These are phyloP conservation scores for Gobionotothen gibberifrons DNA, from an alignment of 2,797 vertebrate species.

Conservation along the genomic window DNA sequence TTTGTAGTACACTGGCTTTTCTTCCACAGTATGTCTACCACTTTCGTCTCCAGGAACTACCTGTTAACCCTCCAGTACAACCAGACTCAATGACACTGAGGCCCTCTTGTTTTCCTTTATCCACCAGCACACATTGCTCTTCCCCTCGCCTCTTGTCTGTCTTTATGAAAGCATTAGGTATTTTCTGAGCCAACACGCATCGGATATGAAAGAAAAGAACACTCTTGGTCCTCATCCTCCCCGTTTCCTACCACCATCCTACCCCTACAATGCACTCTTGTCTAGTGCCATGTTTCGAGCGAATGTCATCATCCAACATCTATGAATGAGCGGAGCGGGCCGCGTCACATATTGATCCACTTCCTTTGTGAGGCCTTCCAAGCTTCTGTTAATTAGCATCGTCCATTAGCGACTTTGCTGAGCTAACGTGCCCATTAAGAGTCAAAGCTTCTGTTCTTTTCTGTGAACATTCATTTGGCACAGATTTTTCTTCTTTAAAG, in stretches of 20 bases:
- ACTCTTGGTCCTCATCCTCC: constrained; percentile 66
- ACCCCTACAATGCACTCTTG: constrained; percentile 71
- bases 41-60: constrained; percentile 41
- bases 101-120: constrained; percentile 65
- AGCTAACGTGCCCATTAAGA: constrained; percentile 86
- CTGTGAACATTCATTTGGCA: constrained; percentile 82
- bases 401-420: constrained; percentile 87
- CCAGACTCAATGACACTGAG: constrained; percentile 55
- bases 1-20: neutral
- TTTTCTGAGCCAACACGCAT: constrained; percentile 70
- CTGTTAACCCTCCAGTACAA: constrained; percentile 63
- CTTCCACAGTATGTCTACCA: constrained; percentile 43
- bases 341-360: constrained; percentile 83
- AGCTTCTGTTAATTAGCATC: constrained; percentile 86
- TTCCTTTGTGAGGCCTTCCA: constrained; percentile 82
- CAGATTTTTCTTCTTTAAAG: constrained; percentile 80
- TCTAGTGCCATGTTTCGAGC: constrained; percentile 72
- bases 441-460: constrained; percentile 83
- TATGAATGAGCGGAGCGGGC: constrained; percentile 75
- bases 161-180: constrained; percentile 78
- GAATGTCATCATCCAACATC: constrained; percentile 80
- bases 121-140: constrained; percentile 56
- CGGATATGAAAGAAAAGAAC: constrained; percentile 79
- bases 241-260: constrained; percentile 59
- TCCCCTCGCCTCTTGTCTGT: constrained; percentile 63